These are phyloP conservation scores for Ranitomeya imitator DNA, from an alignment of 2,113 vertebrate species.

Conservation along the genomic window DNA sequence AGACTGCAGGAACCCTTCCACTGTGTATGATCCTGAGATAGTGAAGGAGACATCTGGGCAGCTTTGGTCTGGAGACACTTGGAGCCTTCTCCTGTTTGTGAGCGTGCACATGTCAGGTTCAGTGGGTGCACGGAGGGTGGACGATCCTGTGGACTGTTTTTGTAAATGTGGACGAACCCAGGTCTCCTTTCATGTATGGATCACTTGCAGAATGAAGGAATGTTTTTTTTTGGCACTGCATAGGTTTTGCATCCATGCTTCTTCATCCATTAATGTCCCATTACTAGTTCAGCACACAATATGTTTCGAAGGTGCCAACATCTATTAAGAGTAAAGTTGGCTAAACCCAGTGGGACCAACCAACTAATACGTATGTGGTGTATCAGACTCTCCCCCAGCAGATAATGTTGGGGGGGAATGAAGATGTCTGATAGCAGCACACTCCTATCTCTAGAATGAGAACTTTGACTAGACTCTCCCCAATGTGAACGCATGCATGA, in stretches of 20 bases:
- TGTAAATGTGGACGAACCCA: background rate
- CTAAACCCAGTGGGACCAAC: too few species aligned
- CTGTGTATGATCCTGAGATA: slow-evolving; percentile 29
- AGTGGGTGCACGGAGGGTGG: background rate
- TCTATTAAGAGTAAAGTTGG: too few species aligned
- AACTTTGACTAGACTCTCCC: too few species aligned
- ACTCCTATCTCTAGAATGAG: background rate
- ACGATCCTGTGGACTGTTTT: background rate
- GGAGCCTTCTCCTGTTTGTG: background rate
- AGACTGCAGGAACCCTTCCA: slow-evolving; percentile 17
- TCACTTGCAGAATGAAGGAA: slow-evolving; percentile 2
- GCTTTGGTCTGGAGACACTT: background rate
- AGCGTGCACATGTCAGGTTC: background rate
- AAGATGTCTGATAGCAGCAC: too few species aligned
- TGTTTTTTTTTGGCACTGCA: background rate
- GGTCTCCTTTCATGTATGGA: background rate
- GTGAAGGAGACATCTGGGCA: background rate
- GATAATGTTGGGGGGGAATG: too few species aligned
- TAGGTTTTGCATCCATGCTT: background rate
- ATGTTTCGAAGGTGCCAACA: background rate
- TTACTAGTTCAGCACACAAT: background rate
- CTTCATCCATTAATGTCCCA: background rate
- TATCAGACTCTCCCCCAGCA: too few species aligned
- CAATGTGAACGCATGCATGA: too few species aligned
- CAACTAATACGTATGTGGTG: too few species aligned